Base-by-base conservation (phyloP, 2,113 vertebrate genomes). In the Lepisosteus oculatus region DNA sequence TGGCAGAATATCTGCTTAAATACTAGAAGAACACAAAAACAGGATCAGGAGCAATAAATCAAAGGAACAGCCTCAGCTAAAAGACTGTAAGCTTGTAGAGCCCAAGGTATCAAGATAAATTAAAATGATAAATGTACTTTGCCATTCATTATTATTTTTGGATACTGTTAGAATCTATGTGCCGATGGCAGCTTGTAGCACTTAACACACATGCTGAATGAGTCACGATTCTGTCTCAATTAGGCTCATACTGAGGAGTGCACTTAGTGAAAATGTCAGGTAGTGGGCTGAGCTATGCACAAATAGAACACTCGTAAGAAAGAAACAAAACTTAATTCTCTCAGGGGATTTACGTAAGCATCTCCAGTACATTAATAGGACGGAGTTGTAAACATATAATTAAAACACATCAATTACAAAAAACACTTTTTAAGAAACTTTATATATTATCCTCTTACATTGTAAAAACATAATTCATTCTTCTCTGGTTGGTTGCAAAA, bases 141-240 rank as follows among this genome's bases (percentile, higher is more conserved):
- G n/a, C 15, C 13, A 64, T 64, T 64, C 6, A 15, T 17, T 64
- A 29, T 64, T 43, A 64, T 3, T 9, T 69, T 69, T 43, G 41
- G 9, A 55, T 69, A 41, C 44, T 59, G 13, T 12, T 12, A 41
- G 15, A 69, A 55, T 43, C 54, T 6, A 43, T 55, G 68, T 43
- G 41, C 56, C 43, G 8, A 68, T 29, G 15, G 14, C 55, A 4
- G 7, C 67, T 55, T 55, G 57, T 43, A 59, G 68, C 55, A 11
- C 5, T 13, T 13, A 3, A 43, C 29, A 12, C 1, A n/a, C 17
- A 41, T 12, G 12, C 13, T 57, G 14, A 69, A 42, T 42, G 55
- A 61, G 55, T 69, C 68, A 69, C 47, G 68, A 61, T 69, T 41
- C 54, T 56, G 4, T 67, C 17, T 15, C 41, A 68, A 55, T 54